phyloP scores from a whole-genome alignment of 2,797 vertebrate species.

The Cichlasoma orientale region DNA sequence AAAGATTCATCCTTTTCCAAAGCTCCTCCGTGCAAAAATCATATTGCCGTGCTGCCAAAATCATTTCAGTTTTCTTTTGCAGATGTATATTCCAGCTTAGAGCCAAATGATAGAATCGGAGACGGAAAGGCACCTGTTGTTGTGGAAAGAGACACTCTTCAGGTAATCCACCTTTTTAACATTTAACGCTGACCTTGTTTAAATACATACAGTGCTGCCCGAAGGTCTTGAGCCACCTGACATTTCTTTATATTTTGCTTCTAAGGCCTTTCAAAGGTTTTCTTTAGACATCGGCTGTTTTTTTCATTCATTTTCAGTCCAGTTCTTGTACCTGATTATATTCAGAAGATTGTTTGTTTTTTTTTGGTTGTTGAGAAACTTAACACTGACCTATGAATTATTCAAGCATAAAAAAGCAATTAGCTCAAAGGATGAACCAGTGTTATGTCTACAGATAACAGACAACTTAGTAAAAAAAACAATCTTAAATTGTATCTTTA shows the following conservation, averaged over 20 bases:
- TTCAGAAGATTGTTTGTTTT: background rate
- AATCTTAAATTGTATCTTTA: too few relatives aligned
- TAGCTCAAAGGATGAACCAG: too few relatives aligned
- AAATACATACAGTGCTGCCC: background rate
- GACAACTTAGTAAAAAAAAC: too few relatives aligned
- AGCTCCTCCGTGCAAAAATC: too few relatives aligned
- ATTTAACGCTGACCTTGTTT: background rate
- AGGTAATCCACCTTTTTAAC: constrained; percentile 77
- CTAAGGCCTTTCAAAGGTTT: background rate
- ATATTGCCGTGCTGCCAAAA: background rate
- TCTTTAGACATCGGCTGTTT: background rate
- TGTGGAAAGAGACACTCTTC: constrained; percentile 89
- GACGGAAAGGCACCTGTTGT: constrained; percentile 85
- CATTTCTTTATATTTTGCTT: background rate
- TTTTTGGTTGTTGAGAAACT: background rate
- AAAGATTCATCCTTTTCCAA: background rate
- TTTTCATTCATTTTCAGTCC: background rate
- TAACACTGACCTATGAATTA: too few relatives aligned
- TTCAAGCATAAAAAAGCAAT: too few relatives aligned
- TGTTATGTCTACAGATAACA: too few relatives aligned
- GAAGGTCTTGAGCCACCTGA: background rate
- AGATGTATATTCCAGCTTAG: constrained; percentile 92
- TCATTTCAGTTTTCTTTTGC: constrained; percentile 34
- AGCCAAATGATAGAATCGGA: constrained; percentile 88
- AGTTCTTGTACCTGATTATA: background rate